Evolutionary conservation across 2,113 vertebrate species (phyloP), one percentile per base, ranked within the genome.

Genomic region (Pterocles gutturalis): DNA sequence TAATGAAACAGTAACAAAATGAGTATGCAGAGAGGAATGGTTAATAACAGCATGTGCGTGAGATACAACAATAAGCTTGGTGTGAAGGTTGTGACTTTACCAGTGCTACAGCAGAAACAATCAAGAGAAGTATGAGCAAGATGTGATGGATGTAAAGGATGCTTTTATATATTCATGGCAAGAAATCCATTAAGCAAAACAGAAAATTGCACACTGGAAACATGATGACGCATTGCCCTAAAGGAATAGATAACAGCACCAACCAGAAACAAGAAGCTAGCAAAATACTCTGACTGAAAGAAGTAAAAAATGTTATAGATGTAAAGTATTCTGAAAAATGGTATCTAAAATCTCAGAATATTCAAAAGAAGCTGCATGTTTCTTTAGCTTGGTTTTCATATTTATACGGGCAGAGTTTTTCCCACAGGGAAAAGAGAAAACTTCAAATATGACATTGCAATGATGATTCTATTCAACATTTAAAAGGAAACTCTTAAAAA

Each of bases 131-230:
- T 70, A 36, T 82, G 64, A 92, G 66, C 38, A 87, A 81, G 43
- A 48, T 79, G 14, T 85, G 69, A 67, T 90, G 51, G 64, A 66
- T 91, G 24, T 64, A 78, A 96, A 96, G 53, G 81, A 77, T 88
- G 20, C 20, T 49, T 94, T 96, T 92, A 58, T 93, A 28, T 45
- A 58, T 57, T 31, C 17, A 7, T 65, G 45, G 48, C 89, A 96
- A 95, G 80, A 96, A 93, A 93, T 75, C 60, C 33, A 62, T 95
- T 58, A 89, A 93, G 71, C 58, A 83, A 93, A 94, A 29, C 17
- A 20, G 75, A 86, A 55, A 87, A 91, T 76, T 88, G 58, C 24
- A 70, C 24, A 12, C 51, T 93, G 67, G 45, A 89, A 86, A 45
- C 20, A 43, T 43, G 61, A 83, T 85, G 76, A 80, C 3, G 15